These are phyloP conservation scores for Myotis vivesi DNA, from an alignment of 2,797 vertebrate species.

Conservation along the genomic window DNA sequence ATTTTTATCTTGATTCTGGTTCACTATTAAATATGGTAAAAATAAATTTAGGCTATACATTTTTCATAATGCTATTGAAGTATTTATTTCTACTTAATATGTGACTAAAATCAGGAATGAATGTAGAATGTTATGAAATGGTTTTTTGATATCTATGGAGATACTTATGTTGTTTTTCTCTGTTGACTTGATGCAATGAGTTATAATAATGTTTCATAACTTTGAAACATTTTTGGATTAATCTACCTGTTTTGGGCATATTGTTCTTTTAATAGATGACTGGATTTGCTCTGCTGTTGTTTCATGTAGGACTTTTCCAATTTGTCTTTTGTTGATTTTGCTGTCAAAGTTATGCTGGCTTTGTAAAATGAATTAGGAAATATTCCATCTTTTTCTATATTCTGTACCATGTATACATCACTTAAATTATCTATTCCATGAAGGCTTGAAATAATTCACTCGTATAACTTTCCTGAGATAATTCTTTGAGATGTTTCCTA, in stretches of 20 bases:
- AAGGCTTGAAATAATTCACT: neutral
- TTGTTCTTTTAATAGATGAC: conserved; percentile 37
- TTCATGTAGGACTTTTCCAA: conserved; percentile 25
- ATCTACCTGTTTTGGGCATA: conserved; percentile 17
- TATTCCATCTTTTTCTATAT: conserved; percentile 66
- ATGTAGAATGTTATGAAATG: conserved; percentile 59
- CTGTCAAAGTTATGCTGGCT: conserved; percentile 29
- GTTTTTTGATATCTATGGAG: conserved; percentile 6
- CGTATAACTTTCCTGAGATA: neutral
- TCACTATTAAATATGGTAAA: conserved; percentile 36
- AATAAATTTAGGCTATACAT: neutral
- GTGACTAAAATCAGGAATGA: conserved; percentile 15
- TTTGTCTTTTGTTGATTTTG: neutral
- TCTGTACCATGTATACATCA: conserved; percentile 67
- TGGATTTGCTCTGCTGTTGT: conserved; percentile 10
- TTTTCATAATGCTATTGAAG: conserved; percentile 36
- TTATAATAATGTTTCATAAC: conserved; percentile 53
- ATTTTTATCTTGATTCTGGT: conserved; percentile 46
- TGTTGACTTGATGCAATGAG: conserved; percentile 28
- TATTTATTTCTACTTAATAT: neutral
- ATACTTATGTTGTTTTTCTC: conserved; percentile 16
- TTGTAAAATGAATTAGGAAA: conserved; percentile 50
- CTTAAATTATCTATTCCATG: conserved; percentile 10
- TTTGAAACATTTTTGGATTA: conserved; percentile 44
- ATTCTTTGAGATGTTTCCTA: neutral